Conservation (phyloP, 2,113 vertebrate genomes). For the Machaerirhynchus nigripectus region DNA sequence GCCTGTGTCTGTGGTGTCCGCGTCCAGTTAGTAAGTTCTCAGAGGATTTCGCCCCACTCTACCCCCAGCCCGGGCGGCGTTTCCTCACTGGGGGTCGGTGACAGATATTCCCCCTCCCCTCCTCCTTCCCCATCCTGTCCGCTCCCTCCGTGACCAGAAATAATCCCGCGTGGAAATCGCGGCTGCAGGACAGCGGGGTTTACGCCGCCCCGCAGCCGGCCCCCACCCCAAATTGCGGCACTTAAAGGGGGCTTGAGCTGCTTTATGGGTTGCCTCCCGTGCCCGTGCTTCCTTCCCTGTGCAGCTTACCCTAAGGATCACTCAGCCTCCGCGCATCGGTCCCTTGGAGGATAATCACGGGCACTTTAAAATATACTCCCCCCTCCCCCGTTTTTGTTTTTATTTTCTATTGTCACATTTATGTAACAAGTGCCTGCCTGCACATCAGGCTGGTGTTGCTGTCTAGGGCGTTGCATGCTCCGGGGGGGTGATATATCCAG, state of each 20-base stretch:
- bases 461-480: slow-evolving; percentile 57
- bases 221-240: not conserved
- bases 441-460: not conserved
- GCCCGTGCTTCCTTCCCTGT: not conserved
- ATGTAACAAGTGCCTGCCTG: slow-evolving; percentile 45
- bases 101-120: not conserved
- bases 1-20: not conserved
- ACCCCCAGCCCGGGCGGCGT: not conserved
- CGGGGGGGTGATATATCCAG: not conserved
- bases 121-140: not conserved
- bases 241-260: too few relatives aligned
- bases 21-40: slow-evolving; percentile 1
- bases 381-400: not conserved
- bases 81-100: not conserved
- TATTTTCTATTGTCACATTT: slow-evolving; percentile 21
- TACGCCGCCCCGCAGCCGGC: not conserved
- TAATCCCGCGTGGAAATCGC: too few relatives aligned
- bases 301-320: not conserved
- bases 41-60: not conserved
- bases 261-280: not conserved
- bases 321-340: not conserved
- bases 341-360: not conserved
- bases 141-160: not conserved
- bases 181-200: not conserved
- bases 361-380: not conserved